Evolutionary conservation across 1,140 invertebrate species (phyloP).

Genomic region (Piezodorus guildinii): DNA sequence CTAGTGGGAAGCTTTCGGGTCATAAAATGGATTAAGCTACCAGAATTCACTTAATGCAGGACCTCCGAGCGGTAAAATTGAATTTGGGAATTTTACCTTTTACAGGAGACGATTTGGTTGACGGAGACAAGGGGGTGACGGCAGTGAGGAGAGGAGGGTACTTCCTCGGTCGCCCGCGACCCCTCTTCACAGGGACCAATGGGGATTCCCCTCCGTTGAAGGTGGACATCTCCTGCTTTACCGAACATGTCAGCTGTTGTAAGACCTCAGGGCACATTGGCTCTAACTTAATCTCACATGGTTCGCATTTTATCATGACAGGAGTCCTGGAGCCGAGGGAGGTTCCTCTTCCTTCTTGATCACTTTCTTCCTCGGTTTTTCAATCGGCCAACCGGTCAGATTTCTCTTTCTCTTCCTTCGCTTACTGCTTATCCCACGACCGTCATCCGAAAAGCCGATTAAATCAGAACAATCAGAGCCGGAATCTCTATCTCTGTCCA

Average conservation of each 20-base stretch:
- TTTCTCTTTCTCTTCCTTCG: slow-evolving; percentile 20
- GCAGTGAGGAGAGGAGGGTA: neutral
- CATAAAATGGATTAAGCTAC: neutral
- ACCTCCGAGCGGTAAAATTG: neutral
- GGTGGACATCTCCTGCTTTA: neutral
- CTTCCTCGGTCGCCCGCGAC: neutral
- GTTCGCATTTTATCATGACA: neutral
- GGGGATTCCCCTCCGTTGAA: neutral
- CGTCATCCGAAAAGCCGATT: slow-evolving; percentile 22
- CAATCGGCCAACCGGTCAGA: slow-evolving; percentile 24
- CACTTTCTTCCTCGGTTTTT: slow-evolving; percentile 15
- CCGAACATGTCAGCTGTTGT: neutral
- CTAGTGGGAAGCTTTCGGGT: neutral
- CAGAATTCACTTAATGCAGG: slow-evolving; percentile 1
- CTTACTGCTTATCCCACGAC: neutral
- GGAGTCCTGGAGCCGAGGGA: neutral
- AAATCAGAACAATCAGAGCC: slow-evolving; percentile 24
- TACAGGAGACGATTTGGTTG: neutral
- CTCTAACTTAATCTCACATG: slow-evolving; percentile 5
- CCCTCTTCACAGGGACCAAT: neutral
- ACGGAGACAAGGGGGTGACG: neutral
- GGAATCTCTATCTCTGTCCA: neutral
- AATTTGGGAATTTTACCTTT: neutral
- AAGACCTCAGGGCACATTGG: neutral
- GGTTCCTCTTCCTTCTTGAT: neutral